These are phyloP conservation scores for Caenorhabditis auriculariae DNA, from an alignment of 2,888 invertebrate genomes.

Conservation along the genomic window DNA sequence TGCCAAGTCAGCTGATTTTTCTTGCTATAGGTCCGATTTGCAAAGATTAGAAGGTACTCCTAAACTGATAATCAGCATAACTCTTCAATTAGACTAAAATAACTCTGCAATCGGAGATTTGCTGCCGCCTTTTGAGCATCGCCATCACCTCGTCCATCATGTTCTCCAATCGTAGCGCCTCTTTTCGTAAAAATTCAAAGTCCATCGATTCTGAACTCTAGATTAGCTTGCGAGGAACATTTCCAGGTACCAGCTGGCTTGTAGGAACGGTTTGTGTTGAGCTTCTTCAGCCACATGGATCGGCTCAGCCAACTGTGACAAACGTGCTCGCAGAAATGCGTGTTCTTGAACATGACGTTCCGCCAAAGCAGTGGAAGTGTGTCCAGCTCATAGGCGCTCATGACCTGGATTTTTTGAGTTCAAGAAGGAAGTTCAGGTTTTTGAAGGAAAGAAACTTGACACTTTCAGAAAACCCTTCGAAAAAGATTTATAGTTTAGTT, in stretches of 20 bases:
- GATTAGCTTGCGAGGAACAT: too few species aligned
- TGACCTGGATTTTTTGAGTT: constrained; percentile 3
- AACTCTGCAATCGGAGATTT: constrained; percentile 12
- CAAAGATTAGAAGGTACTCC: constrained; percentile 9
- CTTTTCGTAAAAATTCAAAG: constrained; percentile 10
- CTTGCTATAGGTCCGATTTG: constrained; percentile 6
- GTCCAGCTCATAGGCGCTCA: constrained; percentile 37
- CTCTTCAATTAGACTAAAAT: background rate
- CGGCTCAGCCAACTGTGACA: constrained; percentile 38
- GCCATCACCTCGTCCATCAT: constrained; percentile 18
- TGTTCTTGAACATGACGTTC: constrained; percentile 28
- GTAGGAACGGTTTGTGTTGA: constrained; percentile 5
- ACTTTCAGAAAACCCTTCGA: too few species aligned
- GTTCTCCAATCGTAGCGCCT: constrained; percentile 14
- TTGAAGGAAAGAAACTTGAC: background rate
- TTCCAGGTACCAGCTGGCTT: constrained; percentile 4
- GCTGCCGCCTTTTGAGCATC: constrained; percentile 4
- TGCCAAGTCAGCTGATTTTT: constrained; percentile 17
- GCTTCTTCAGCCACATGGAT: constrained; percentile 8
- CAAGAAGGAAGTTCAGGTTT: background rate
- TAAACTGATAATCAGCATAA: background rate
- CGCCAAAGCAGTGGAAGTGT: constrained; percentile 36
- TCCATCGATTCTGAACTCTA: constrained; percentile 19
- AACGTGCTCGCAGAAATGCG: constrained; percentile 51
- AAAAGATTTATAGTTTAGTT: too few species aligned